Evolutionary conservation across 2,113 vertebrate species (phyloP).

Genomic region (Pomatorhinus ruficollis): DNA sequence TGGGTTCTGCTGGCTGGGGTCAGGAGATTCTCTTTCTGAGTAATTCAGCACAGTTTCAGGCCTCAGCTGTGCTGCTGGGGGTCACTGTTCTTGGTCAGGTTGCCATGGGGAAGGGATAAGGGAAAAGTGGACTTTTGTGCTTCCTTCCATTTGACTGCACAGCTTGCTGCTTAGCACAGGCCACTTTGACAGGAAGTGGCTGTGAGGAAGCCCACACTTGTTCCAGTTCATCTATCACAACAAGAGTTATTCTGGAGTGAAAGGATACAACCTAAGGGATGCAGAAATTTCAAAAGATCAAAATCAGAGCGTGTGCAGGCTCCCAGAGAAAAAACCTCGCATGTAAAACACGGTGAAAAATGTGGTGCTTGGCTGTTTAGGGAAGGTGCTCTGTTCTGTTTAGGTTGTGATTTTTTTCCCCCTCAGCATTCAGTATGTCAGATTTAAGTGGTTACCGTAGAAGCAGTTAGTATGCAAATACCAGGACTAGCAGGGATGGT

Average conservation of each 20-base stretch:
- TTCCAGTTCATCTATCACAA: constrained; percentile 69
- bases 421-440: neutral
- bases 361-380: neutral
- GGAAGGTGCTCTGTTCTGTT: neutral
- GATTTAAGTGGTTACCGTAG: neutral
- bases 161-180: constrained; percentile 36
- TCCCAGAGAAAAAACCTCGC: neutral
- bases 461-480: neutral
- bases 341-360: neutral
- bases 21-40: constrained; percentile 49
- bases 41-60: constrained; percentile 41
- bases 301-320: neutral
- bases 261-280: constrained; percentile 61
- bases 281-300: constrained; percentile 44
- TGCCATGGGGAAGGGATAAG: constrained; percentile 53
- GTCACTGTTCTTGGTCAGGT: constrained; percentile 59
- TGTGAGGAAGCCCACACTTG: constrained; percentile 65
- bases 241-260: constrained; percentile 60
- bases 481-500: neutral
- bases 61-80: constrained; percentile 54
- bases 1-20: neutral
- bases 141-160: constrained; percentile 64
- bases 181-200: constrained; percentile 62
- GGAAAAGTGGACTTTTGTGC: constrained; percentile 56
- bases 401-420: neutral